Conservation (phyloP, 2,797 vertebrate species). For the Coranthus polyacanthus region DNA sequence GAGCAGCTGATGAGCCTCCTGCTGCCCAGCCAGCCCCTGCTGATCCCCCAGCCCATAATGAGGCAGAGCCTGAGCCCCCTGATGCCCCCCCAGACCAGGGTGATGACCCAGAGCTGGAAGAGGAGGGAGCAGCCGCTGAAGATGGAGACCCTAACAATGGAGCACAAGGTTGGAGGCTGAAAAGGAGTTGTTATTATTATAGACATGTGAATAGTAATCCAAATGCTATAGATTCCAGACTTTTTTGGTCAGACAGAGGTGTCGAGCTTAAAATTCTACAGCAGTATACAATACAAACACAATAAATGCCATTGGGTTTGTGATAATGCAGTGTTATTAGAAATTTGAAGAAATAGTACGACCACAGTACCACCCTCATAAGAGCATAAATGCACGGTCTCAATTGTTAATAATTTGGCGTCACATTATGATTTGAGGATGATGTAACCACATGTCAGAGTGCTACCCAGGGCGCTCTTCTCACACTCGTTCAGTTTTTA, state of each 20-base stretch:
- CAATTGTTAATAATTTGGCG: slow-evolving; percentile 14
- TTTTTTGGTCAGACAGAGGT: background rate
- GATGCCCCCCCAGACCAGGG: slow-evolving; percentile 86
- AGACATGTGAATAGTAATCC: background rate
- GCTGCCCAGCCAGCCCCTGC: slow-evolving; percentile 87
- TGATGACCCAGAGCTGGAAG: slow-evolving; percentile 92
- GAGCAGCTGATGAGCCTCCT: slow-evolving; percentile 87
- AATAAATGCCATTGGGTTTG: background rate
- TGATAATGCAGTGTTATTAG: slow-evolving; percentile 7
- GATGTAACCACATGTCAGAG: slow-evolving; percentile 24
- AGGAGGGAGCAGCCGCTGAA: slow-evolving; percentile 93
- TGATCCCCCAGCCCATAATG: slow-evolving; percentile 90
- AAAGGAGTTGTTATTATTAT: background rate
- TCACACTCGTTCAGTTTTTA: slow-evolving; percentile 26
- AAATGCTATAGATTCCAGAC: too few relatives aligned
- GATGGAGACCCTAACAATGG: slow-evolving; percentile 96
- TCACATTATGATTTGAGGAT: slow-evolving; percentile 30
- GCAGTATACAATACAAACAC: background rate
- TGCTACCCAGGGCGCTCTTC: background rate
- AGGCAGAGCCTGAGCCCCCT: slow-evolving; percentile 91
- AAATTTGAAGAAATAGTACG: slow-evolving; percentile 3
- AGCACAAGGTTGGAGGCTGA: slow-evolving; percentile 81
- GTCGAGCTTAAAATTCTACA: background rate
- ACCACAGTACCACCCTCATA: background rate
- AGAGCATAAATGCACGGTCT: slow-evolving; percentile 20